Conservation (phyloP, 2,888 invertebrate species). For the Drosophila demipolita region DNA sequence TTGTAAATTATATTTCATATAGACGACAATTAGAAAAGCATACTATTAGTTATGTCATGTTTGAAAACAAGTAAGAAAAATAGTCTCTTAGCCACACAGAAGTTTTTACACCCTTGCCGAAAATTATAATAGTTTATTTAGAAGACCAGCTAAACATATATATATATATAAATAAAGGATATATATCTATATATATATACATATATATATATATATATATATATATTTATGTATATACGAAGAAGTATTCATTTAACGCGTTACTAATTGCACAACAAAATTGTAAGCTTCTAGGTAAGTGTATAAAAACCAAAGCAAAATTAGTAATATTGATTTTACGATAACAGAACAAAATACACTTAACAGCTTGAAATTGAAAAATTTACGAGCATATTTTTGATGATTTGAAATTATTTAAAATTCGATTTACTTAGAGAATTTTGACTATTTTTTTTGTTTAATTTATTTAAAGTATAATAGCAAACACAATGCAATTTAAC, state of each 20-base stretch:
- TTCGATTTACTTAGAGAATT: neutral
- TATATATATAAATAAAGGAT: neutral
- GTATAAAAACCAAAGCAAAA: slow-evolving; percentile 61
- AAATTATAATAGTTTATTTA: neutral
- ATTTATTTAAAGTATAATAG: neutral
- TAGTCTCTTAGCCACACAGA: neutral
- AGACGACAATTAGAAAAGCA: slow-evolving; percentile 10
- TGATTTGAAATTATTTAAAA: neutral
- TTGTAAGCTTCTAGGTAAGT: neutral
- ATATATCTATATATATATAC: neutral
- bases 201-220: neutral
- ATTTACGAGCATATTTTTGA: neutral
- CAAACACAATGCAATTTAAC: neutral
- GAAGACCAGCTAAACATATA: neutral
- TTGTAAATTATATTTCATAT: slow-evolving; percentile 8
- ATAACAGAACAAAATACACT: slow-evolving; percentile 16
- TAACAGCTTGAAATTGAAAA: slow-evolving; percentile 23
- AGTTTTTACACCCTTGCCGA: neutral
- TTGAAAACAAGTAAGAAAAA: slow-evolving; percentile 34
- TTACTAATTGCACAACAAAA: neutral
- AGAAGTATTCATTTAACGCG: neutral
- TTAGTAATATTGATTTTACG: slow-evolving; percentile 75
- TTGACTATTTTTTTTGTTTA: neutral
- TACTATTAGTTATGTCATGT: slow-evolving; percentile 62
- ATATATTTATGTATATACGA: neutral